phyloP scores from a whole-genome alignment of 2,888 invertebrate genomes.

The Baronia brevicornis region DNA sequence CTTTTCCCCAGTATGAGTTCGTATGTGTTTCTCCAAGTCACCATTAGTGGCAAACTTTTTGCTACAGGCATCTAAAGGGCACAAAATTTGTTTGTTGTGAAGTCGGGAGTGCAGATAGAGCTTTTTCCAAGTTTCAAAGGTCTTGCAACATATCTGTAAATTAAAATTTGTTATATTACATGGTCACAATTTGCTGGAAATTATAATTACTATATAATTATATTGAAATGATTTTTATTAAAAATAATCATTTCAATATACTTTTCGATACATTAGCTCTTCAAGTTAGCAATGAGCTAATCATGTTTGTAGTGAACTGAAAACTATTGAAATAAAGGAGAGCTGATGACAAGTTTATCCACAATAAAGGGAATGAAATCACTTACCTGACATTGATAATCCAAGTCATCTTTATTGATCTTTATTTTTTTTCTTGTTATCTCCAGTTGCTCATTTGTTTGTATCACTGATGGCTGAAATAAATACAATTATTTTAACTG shows the following conservation, averaged over 20 bases:
- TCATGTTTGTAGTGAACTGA: too few species aligned
- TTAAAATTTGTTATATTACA: conserved; percentile 8
- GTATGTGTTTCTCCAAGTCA: conserved; percentile 52
- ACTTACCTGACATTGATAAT: too few species aligned
- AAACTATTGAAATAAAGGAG: too few species aligned
- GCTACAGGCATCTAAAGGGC: conserved; percentile 39
- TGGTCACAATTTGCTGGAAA: neutral
- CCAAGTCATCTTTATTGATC: too few species aligned
- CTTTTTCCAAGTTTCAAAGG: conserved; percentile 41
- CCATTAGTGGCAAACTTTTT: conserved; percentile 54
- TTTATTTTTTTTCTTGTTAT: too few species aligned
- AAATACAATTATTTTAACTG: too few species aligned
- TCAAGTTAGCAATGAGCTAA: neutral
- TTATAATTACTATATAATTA: neutral
- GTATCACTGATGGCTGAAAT: too few species aligned
- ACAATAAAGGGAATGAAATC: too few species aligned
- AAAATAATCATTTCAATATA: neutral
- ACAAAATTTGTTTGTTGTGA: conserved; percentile 42
- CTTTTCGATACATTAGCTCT: neutral
- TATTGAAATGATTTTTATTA: neutral
- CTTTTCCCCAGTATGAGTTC: conserved; percentile 58
- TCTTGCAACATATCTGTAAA: conserved; percentile 52
- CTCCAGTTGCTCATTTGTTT: too few species aligned
- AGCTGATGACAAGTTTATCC: too few species aligned
- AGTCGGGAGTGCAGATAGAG: conserved; percentile 45